A percentile compares a stretch with the other conserved stretches of the same genome.
Conservation (phyloP, 2,888 invertebrate species). For the Ecdyonurus torrentis region DNA sequence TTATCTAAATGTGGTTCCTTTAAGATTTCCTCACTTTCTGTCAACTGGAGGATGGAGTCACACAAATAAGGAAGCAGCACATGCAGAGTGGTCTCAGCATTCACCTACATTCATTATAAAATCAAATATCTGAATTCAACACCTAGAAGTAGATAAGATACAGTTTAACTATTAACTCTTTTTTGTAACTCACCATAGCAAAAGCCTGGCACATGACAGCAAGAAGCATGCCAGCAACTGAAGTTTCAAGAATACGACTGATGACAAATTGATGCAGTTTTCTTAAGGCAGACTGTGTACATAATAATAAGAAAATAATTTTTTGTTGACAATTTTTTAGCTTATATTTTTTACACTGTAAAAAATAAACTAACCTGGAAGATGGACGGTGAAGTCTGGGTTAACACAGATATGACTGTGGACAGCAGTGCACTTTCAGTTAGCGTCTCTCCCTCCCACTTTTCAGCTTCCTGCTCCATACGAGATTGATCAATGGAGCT, state of each 20-base stretch:
- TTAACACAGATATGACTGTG: conserved; percentile 47
- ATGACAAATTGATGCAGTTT: conserved; percentile 59
- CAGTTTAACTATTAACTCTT: background rate
- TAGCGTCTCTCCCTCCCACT: conserved; percentile 50
- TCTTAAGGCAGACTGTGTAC: conserved; percentile 42
- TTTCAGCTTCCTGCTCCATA: conserved; percentile 36
- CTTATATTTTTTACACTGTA: background rate
- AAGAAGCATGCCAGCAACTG: conserved; percentile 65
- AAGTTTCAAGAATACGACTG: conserved; percentile 61
- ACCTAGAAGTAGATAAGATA: background rate
- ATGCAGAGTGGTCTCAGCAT: conserved; percentile 50
- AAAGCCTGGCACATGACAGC: conserved; percentile 48
- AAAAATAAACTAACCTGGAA: conserved; percentile 30
- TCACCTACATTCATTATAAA: conserved; percentile 25
- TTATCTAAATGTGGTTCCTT: conserved; percentile 63
- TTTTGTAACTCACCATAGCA: conserved; percentile 24
- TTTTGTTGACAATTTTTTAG: background rate
- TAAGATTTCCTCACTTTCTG: conserved; percentile 44
- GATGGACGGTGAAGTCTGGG: conserved; percentile 50
- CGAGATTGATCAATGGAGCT: conserved; percentile 49
- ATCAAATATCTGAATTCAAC: background rate
- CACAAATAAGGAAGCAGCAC: conserved; percentile 56
- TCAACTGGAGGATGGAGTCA: conserved; percentile 40
- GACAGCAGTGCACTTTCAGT: conserved; percentile 52
- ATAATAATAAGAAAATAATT: conserved; percentile 8